Base-by-base conservation (phyloP, 1,140 invertebrate species). In the Lasaia peninsularis region DNA sequence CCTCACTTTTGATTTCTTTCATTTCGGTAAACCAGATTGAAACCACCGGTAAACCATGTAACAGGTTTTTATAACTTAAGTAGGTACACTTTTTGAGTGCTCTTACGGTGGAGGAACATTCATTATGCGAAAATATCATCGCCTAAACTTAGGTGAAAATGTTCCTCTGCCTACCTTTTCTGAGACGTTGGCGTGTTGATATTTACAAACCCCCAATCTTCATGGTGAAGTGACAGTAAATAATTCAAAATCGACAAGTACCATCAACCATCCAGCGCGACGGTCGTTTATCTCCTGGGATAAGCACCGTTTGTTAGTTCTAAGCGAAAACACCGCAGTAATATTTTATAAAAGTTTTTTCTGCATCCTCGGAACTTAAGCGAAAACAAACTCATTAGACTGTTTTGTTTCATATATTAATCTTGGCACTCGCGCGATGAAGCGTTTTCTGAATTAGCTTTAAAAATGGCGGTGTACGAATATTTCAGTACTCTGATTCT, bases 291-390 rank as follows among this genome's bases (percentile, higher is more conserved):
- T 80, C 74, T 78, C 62, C 64, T 68, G 63, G 69, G 70, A 80
- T 78, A 80, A 78, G 71, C 59, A 69, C 64, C 75, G 73, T 76
- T 78, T 78, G 73, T 76, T 76, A 62, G 69, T 58, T 63, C 57
- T 52, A 62, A 62, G 61, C 65, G 58, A 61, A 63, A 66, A 69
- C 66, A 67, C 63, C 58, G 37, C 56, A 50, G 56, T 58, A 56
- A 73, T 68, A 67, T 63, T 63, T 67, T 63, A 56, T 52, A 33
- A 51, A 57, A 61, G 24, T 56, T 57, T 56, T 60, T 21, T 52
- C 33, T 52, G 33, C 35, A 37, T 40, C 40, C 33, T 40, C 11
- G 52, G 11, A 21, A 21, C 18, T 33, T 37, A 14, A 40, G 35
- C 34, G 28, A 37, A 37, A 54, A 54, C 20, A 35, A 12, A 16